Conservation (phyloP, 2,888 invertebrate genomes). For the Morinoia aosen region DNA sequence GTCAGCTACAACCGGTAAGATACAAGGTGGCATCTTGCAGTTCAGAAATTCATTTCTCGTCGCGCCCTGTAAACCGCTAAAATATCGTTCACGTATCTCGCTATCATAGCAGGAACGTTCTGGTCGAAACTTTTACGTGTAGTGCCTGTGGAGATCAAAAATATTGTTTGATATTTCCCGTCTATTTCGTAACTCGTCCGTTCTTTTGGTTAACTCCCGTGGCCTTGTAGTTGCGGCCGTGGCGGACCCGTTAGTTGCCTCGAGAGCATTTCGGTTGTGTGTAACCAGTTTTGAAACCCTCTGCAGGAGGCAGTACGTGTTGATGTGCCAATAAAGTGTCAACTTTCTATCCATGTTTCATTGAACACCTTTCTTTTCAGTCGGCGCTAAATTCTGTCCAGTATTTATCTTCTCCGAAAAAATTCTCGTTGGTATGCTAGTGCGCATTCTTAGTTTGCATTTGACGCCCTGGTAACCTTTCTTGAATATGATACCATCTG, state of each 20-base stretch:
- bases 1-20: background rate
- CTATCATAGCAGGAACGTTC: background rate
- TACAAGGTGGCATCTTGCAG: background rate
- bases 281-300: background rate
- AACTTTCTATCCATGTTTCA: background rate
- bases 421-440: background rate
- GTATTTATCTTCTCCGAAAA: background rate
- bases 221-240: background rate
- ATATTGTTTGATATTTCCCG: background rate
- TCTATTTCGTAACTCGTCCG: background rate
- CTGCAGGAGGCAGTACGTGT: background rate
- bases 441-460: background rate
- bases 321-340: slow-evolving; percentile 38
- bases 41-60: background rate
- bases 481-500: background rate
- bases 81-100: background rate
- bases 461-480: too few species aligned
- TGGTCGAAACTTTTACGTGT: background rate
- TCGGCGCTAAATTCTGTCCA: background rate
- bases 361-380: background rate
- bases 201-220: background rate
- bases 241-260: background rate
- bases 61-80: background rate
- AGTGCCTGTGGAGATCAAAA: slow-evolving; percentile 4
- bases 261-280: background rate